phyloP scores from a whole-genome alignment of 2,797 vertebrate genomes.

The Rhynchotus rufescens region DNA sequence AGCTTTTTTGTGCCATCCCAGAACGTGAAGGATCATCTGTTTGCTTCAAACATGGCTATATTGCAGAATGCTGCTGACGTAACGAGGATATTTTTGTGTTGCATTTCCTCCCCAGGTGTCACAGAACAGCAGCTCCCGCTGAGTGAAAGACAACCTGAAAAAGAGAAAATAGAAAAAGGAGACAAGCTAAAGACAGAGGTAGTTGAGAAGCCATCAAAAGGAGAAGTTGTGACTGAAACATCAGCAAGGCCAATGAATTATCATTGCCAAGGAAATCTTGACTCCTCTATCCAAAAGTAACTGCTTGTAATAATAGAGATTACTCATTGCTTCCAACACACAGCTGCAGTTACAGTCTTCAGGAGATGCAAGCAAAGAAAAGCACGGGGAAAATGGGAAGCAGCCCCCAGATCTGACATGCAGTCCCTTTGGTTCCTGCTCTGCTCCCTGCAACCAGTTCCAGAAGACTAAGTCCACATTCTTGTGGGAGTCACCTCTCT shows the following conservation, averaged over 20 bases:
- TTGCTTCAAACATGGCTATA: not conserved
- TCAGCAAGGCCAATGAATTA: not conserved
- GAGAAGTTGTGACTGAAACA: not conserved
- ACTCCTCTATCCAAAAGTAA: not conserved
- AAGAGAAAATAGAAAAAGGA: not conserved
- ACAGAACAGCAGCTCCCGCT: not conserved
- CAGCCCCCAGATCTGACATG: not conserved
- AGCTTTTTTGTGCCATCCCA: not conserved
- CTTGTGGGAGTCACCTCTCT: not conserved
- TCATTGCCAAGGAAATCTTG: slow-evolving; percentile 35
- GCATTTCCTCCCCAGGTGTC: not conserved
- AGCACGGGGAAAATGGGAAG: not conserved
- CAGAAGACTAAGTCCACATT: not conserved
- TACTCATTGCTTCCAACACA: slow-evolving; percentile 20
- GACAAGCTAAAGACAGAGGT: not conserved
- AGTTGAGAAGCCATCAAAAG: not conserved
- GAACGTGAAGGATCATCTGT: not conserved
- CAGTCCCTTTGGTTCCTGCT: not conserved
- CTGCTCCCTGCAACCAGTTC: not conserved
- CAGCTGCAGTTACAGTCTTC: not conserved
- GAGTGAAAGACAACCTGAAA: not conserved
- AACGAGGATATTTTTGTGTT: not conserved
- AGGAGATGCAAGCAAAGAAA: not conserved
- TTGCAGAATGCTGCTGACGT: not conserved
- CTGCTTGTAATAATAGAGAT: not conserved